Evolutionary conservation across 2,888 invertebrate genomes (phyloP), one percentile per base, ranked within the genome.

Genomic region (Sarcophaga caerulescens): DNA sequence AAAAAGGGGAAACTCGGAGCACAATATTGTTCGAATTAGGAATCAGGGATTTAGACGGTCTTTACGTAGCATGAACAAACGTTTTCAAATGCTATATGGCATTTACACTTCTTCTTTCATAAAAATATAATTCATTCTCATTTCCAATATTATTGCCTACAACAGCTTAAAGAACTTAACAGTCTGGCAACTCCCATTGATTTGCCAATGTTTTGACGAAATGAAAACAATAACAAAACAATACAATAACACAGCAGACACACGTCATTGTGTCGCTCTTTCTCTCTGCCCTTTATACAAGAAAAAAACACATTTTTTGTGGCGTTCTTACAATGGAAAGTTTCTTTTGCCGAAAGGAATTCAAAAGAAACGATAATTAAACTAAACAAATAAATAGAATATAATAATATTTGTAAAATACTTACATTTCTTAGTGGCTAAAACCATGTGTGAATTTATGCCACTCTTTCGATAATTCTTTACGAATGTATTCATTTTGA

Each of bases 361-460:
- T 52, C 4, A 12, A 52, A 52, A 14, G 17, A 52, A 52, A 14
- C 17, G 12, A 17, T 52, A 52, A 52, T 52, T 52, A 52, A 14
- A 14, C 17, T 52, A 17, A 14, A 52, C 12, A 17, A 52, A 17
- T 17, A 3, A 52, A 14, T 52, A 47, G 14, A 47, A 47, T 47
- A 47, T 47, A 47, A 52, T 52, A 52, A 14, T 14, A 52, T 52
- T 52, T 12, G 17, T 14, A 52, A 14, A 2, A 52, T 73, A 86
- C 86, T 86, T 84, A 86, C 86, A 86, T 47, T 84, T 81, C 19
- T 75, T 84, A 25, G 70, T 70, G 4, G 83, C 81, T 8, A 84
- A 66, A 62, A 71, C 57, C 62, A 81, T 65, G 44, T 84, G 66
- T 59, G 84, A 69, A 65, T 60, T 66, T 17, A 84, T 62, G 59